Conservation (phyloP, 2,113 vertebrate genomes). For the Atrichornis clamosus region DNA sequence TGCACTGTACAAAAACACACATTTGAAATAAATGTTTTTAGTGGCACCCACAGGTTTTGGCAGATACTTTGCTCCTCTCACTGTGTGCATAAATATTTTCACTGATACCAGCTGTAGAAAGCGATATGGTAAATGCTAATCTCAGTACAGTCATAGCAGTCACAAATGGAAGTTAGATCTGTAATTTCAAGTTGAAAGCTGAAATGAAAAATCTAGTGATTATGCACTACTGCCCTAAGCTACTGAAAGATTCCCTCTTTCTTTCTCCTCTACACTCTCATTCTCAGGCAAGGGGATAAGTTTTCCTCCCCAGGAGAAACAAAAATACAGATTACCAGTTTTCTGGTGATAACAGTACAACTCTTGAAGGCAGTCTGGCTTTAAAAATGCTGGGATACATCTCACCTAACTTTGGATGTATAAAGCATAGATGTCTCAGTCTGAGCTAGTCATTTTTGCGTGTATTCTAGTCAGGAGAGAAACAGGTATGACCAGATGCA, state of each 20-base stretch:
- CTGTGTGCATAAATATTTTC: constrained; percentile 64
- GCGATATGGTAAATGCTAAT: constrained; percentile 62
- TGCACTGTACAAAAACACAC: background rate
- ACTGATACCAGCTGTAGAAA: constrained; percentile 62
- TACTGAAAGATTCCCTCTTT: constrained; percentile 7
- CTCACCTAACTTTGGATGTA: background rate
- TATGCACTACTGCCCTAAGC: constrained; percentile 50
- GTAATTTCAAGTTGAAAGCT: constrained; percentile 58
- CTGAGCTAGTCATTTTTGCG: background rate
- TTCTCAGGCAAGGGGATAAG: constrained; percentile 1
- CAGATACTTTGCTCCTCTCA: constrained; percentile 47
- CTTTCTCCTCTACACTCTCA: background rate
- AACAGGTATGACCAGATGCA: background rate
- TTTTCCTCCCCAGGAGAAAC: constrained; percentile 11
- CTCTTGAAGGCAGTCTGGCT: background rate
- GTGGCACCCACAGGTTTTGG: constrained; percentile 60
- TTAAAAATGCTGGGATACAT: background rate
- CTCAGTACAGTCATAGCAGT: constrained; percentile 57
- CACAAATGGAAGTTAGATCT: constrained; percentile 56
- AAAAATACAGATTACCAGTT: constrained; percentile 19
- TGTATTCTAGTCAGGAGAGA: background rate
- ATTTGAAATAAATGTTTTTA: constrained; percentile 54
- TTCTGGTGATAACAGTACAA: constrained; percentile 6
- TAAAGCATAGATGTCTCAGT: background rate
- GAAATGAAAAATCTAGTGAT: constrained; percentile 53